Percentiles rank a stretch among this genome's conserved stretches.
phyloP scores from a whole-genome alignment of 1,140 invertebrate species.

The Vanessa atalanta region DNA sequence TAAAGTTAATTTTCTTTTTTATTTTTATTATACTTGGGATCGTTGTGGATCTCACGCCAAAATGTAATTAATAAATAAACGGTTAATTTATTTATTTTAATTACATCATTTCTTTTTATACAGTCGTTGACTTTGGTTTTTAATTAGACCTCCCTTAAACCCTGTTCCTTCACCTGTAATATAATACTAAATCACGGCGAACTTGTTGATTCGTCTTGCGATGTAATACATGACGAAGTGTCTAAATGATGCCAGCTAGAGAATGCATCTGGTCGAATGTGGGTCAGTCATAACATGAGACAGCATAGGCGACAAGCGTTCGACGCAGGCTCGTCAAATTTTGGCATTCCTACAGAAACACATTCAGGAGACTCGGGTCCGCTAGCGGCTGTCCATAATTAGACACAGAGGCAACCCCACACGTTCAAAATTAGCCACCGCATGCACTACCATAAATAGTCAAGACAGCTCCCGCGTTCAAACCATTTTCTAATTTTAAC shows the following conservation, averaged over 20 bases:
- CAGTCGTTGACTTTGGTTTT: constrained; percentile 72
- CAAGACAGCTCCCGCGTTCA: constrained; percentile 67
- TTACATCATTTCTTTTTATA: constrained; percentile 81
- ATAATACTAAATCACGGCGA: constrained; percentile 14
- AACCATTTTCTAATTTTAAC: constrained; percentile 74
- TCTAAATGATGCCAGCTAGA: constrained; percentile 21
- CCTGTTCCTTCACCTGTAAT: constrained; percentile 34
- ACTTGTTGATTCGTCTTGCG: constrained; percentile 31
- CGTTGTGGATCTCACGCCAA: constrained; percentile 79
- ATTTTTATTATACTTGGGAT: constrained; percentile 80
- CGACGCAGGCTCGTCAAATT: constrained; percentile 23
- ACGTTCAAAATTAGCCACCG: constrained; percentile 58
- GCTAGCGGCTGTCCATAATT: constrained; percentile 37
- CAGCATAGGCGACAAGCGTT: constrained; percentile 24
- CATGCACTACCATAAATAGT: constrained; percentile 77
- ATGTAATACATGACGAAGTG: constrained; percentile 3
- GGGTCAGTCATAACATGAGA: constrained; percentile 52
- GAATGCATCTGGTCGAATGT: constrained; percentile 51
- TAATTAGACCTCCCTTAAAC: constrained; percentile 51
- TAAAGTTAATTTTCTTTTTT: constrained; percentile 81
- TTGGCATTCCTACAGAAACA: constrained; percentile 28
- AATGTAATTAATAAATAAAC: constrained; percentile 81
- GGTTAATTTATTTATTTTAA: constrained; percentile 81
- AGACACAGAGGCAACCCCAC: constrained; percentile 57
- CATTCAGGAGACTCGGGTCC: background rate